Base-by-base conservation (phyloP, 2,797 vertebrate species). In the Anguilla obscura region DNA sequence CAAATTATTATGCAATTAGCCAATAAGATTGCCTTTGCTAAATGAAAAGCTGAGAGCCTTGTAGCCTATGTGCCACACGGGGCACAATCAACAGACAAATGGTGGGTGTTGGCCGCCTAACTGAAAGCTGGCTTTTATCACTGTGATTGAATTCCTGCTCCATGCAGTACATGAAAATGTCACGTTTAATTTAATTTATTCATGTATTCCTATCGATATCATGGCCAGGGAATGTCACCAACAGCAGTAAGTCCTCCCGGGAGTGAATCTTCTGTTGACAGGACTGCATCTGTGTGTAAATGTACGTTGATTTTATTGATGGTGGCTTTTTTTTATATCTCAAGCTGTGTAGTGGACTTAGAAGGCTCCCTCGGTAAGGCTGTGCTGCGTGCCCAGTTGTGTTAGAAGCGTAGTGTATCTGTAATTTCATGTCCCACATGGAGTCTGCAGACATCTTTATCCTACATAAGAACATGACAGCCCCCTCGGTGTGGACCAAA, bases 1-100 rank as follows among this genome's bases (percentile, higher is more conserved):
- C 40, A 16, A 84, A 76, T 87, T 60, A 50, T 71, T 33, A 80
- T 85, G 85, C 54, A 85, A 27, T 88, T 87, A 87, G 54, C 36
- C 36, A 1, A 24, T 71, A 60, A 33, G 87, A 85, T 80, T 36
- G 4, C 63, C 36, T 33, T 88, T 24, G 2, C 69, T 45, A 71
- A 88, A n/a, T 40, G 45, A 30, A 60, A 82, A 86, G 33, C 66
- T 56, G 45, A 18, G 50, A 50, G 82, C 10, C 12, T 16, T 48
- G 27, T n/a, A 24, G 24, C 85, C 50, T 88, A 24, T 50, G 18
- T 50, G 79, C 10, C 45, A 50, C 3, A 16, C 27, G 86, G 36
- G 76, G 80, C 66, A 40, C 40, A 82, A 45, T 58, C 21, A 69
- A 88, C n/a, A 82, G 79, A 48, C 45, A 50, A 82, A 48, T 50